phyloP scores from a whole-genome alignment of 1,140 invertebrate species.

The Harpegnathos saltator region DNA sequence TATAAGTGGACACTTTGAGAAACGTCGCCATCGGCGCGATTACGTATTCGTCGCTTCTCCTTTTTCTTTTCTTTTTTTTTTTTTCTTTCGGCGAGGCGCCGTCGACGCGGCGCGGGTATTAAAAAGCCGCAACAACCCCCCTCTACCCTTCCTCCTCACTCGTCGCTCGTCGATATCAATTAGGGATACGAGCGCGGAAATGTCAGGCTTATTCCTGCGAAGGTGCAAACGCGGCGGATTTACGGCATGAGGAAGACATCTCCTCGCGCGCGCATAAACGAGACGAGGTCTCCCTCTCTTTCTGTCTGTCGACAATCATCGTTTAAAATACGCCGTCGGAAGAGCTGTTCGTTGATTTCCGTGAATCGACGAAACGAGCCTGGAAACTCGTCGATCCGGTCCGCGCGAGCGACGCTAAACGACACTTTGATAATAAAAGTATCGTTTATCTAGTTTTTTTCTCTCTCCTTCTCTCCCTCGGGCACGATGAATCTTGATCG shows the following conservation, averaged over 20 bases:
- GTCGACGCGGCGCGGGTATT: neutral
- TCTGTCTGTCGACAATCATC: constrained; percentile 9
- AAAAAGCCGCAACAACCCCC: too few species aligned
- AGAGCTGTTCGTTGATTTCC: neutral
- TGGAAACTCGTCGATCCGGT: neutral
- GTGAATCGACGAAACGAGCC: constrained; percentile 9
- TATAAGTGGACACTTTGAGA: constrained; percentile 42
- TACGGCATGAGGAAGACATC: constrained; percentile 9
- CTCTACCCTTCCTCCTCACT: neutral
- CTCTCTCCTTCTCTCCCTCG: too few species aligned
- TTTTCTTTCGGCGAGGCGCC: neutral
- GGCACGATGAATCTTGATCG: too few species aligned
- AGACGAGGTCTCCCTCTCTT: neutral
- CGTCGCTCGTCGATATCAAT: constrained; percentile 3
- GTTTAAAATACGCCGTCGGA: constrained; percentile 24
- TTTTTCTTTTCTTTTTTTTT: neutral
- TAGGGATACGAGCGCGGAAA: constrained; percentile 26
- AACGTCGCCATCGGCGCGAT: constrained; percentile 26
- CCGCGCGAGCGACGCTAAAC: neutral
- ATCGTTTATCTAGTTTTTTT: neutral
- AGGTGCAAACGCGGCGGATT: constrained; percentile 12
- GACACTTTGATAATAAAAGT: neutral
- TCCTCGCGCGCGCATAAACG: neutral
- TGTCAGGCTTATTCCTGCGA: constrained; percentile 1
- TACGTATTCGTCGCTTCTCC: constrained; percentile 9